Base-by-base conservation (phyloP, 2,888 invertebrate species). In the Melikaiella ostensackeni region DNA sequence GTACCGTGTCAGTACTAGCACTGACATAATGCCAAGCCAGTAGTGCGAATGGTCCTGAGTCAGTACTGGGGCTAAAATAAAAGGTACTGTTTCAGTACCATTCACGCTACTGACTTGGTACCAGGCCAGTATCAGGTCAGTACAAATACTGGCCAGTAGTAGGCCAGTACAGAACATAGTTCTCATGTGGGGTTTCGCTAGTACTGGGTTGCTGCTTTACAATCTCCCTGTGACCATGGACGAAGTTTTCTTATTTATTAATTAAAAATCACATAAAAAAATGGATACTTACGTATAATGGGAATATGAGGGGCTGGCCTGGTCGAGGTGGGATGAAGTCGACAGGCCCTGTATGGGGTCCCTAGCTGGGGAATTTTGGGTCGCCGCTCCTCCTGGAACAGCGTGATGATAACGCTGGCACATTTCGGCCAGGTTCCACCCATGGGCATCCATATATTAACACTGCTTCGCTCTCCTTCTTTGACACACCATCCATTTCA, bases 361-460 rank as follows among this genome's bases (percentile, higher is more conserved):
- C 84, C 91, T 91, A 89, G 86, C 90, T 85, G 91, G 89, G 78
- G 91, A 90, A 86, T 86, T 89, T 86, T 90, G 90, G 74, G 83
- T 85, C 83, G 79, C 75, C 77, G 82, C 79, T 75, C 81, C 87
- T 85, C 87, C 85, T 82, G 89, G 89, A 88, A 89, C 87, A 87
- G 88, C 89, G 88, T 91, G 91, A 88, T 91, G 91, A 87, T 91
- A 91, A 84, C 91, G 91, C 90, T 91, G 91, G 90, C 91, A 91
- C 91, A 91, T 91, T 86, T 91, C 91, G 91, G 91, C 91, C 91
- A 91, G 91, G 86, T 91, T 91, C 91, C 91, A 91, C 87, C 91
- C 91, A 91, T 91, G 91, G 90, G 91, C 90, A 90, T 91, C 91
- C 91, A 91, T 91, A 91, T 91, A 91, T 91, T 89, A 88, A 83